phyloP scores from a whole-genome alignment of 2,888 invertebrate genomes.

The Homarus gammarus region DNA sequence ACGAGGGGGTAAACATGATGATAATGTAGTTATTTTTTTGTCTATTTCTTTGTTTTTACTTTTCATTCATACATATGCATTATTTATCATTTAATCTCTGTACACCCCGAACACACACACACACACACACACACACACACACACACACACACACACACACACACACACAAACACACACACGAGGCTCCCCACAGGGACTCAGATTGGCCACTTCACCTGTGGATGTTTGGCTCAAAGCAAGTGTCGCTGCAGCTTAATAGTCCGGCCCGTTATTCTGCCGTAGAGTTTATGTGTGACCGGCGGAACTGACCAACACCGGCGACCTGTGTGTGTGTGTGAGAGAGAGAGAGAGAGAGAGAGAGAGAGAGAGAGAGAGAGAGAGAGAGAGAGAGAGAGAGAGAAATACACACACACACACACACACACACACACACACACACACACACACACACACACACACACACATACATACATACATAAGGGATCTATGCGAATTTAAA shows the following conservation, averaged over 20 bases:
- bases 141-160: neutral
- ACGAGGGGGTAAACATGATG: too few species aligned
- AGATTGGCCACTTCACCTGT: neutral
- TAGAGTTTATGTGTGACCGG: neutral
- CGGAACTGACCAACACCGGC: neutral
- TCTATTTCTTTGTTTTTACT: too few species aligned
- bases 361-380: neutral
- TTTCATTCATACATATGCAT: too few species aligned
- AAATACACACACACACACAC: too few species aligned
- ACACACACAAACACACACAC: neutral
- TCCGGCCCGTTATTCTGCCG: neutral
- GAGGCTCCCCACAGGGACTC: neutral
- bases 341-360: neutral
- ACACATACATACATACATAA: too few species aligned
- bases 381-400: neutral
- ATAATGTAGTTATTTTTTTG: too few species aligned
- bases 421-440: too few species aligned
- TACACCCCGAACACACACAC: neutral
- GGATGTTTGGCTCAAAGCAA: neutral
- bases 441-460: too few species aligned
- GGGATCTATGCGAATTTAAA: too few species aligned
- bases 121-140: neutral
- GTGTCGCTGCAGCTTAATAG: neutral
- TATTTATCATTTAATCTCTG: too few species aligned
- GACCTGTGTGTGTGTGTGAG: neutral